Conservation (phyloP, 2,113 vertebrate species). For the Pionites leucogaster region DNA sequence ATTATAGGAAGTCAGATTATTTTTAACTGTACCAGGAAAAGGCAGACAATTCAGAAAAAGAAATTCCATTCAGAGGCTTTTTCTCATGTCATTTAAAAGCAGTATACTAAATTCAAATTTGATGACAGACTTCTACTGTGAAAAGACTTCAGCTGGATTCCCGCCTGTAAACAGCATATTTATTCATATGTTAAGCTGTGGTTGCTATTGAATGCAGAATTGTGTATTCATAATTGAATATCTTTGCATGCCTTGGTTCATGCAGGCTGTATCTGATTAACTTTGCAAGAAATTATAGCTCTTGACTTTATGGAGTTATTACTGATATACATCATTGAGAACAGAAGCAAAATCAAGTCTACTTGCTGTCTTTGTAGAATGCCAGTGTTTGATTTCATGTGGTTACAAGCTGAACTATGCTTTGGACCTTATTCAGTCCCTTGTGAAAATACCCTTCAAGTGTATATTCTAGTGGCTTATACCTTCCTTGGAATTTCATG, state of each 20-base stretch:
- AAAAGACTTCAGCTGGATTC: neutral
- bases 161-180: neutral
- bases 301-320: neutral
- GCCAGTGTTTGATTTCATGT: neutral
- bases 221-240: neutral
- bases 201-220: neutral
- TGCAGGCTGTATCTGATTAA: neutral
- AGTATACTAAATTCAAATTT: neutral
- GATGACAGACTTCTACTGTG: neutral
- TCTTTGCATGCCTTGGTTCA: neutral
- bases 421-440: neutral
- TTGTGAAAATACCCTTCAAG: neutral
- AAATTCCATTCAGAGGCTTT: neutral
- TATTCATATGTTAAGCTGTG: neutral
- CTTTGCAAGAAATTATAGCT: neutral
- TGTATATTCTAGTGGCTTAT: neutral
- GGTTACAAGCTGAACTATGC: neutral
- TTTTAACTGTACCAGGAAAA: neutral
- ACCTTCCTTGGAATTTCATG: neutral
- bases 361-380: neutral
- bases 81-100: neutral
- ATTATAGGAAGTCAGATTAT: neutral
- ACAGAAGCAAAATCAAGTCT: neutral
- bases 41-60: neutral
- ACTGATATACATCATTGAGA: neutral